Base-by-base conservation (phyloP, 2,113 vertebrate genomes). In the Tricholaema leucomelas region DNA sequence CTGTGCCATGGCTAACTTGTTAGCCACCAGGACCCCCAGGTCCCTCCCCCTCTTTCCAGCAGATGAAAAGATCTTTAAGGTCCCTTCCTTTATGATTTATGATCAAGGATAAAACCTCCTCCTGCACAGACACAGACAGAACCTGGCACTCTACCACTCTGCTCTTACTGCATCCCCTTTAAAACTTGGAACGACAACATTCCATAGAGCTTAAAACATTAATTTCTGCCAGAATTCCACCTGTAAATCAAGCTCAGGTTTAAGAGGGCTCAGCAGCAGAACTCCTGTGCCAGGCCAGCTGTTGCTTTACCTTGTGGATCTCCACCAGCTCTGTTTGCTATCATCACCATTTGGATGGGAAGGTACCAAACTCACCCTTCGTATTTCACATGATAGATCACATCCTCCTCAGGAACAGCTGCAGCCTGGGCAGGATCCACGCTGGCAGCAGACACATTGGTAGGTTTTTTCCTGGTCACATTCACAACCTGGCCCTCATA, bases 351-450 rank as follows among this genome's bases (percentile, higher is more conserved):
- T 5, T 8, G 44, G 77, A 50, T 60, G 44, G 79, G 64, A 30
- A 48, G 23, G 56, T n/a, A 56, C 30, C 23, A 24, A 89, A 97
- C 99, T 98, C 96, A 99, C 99, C 99, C 99, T 24, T 99, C 99
- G 0, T 99, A 99, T 98, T 98, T 99, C 86, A 99, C 98, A 0
- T 99, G 99, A 92, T 99, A 99, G 14, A 98, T 81, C 21, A 99
- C 61, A 27, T 97, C 97, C 4, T 98, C 96, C 3, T 97, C 96
- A 3, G 66, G 87, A 5, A 81, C 3, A 8, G 85, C 81, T 81
- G 95, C 56, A 2, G 92, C 65, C 33, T 54, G 72, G 8, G 94
- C 95, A 3, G 87, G 84, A 1, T 67, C 76, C 5, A 83, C 69
- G 74, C 86, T 96, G 60, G 75, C 91, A 58, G 91, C 67, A 11